Evolutionary conservation across 1,140 invertebrate species (phyloP), one percentile per base, ranked within the genome.

Genomic region (Cecropterus lyciades): DNA sequence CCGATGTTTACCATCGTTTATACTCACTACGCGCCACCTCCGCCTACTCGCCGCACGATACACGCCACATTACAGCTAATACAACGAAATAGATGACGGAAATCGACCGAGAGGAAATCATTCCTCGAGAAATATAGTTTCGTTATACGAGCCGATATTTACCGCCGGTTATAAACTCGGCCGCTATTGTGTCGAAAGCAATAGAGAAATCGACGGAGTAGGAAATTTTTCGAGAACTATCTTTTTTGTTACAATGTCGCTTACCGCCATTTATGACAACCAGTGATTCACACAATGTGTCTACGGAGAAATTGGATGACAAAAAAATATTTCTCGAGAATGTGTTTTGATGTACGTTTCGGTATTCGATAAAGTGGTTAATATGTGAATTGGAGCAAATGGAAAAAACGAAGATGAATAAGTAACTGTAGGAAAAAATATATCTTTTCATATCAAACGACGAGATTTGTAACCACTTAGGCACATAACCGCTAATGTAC

Each of bases 181-280:
- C 46, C 46, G 59, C 59, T 62, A 62, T 62, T 62, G 59, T 62
- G 59, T 62, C 57, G 46, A 62, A 62, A 62, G 57, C 59, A 51
- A 62, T 62, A 62, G 59, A 62, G 59, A 62, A 62, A 62, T 62
- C 46, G 51, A 55, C 51, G 46, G 59, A 51, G 17, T 40, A 62
- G 59, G 59, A 51, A 62, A 62, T 62, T 62, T 60, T 62, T 62
- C 59, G 59, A 62, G 59, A 24, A 62, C 46, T 42, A 51, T 62
- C 59, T 49, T 62, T 60, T 51, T 49, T 62, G 30, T 62, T 40
- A 60, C 56, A 60, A 49, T 60, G 57, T 60, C 43, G 57, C 57
- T 52, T 40, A 62, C 48, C 46, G 59, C 59, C 33, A 51, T 62
- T 62, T 62, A 51, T 48, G 48, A 51, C 59, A 62, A 33, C 49